phyloP scores from a whole-genome alignment of 2,888 invertebrate genomes.

The Melinaea marsaeus region DNA sequence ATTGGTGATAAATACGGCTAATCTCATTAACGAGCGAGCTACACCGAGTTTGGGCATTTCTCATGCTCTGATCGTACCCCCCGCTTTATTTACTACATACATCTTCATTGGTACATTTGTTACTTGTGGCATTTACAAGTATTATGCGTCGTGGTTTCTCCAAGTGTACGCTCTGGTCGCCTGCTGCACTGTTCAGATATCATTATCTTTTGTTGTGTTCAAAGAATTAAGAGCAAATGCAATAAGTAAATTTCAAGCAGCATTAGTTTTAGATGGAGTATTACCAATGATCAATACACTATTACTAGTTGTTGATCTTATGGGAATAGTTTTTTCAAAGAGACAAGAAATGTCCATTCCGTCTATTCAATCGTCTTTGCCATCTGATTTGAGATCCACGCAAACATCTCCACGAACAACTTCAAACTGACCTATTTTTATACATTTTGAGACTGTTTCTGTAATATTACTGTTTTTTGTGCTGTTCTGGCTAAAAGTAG shows the following conservation, averaged over 20 bases:
- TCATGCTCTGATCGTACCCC: slow-evolving; percentile 54
- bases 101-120: slow-evolving; percentile 49
- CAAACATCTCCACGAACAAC: background rate
- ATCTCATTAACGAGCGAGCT: slow-evolving; percentile 56
- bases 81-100: slow-evolving; percentile 51
- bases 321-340: slow-evolving; percentile 46
- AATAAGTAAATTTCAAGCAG: slow-evolving; percentile 33
- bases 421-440: too few relatives aligned
- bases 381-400: slow-evolving; percentile 23
- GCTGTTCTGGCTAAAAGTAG: too few relatives aligned
- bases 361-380: slow-evolving; percentile 27
- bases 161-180: slow-evolving; percentile 51
- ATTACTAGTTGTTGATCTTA: slow-evolving; percentile 51
- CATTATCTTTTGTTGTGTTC: slow-evolving; percentile 46
- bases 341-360: slow-evolving; percentile 32
- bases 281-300: slow-evolving; percentile 54
- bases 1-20: slow-evolving; percentile 54
- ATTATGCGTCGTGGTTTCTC: slow-evolving; percentile 47
- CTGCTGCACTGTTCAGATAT: slow-evolving; percentile 45
- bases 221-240: slow-evolving; percentile 36
- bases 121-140: slow-evolving; percentile 35
- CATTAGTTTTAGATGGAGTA: slow-evolving; percentile 51
- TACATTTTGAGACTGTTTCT: too few relatives aligned
- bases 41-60: slow-evolving; percentile 44
- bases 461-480: too few relatives aligned